Base-by-base conservation (phyloP, 2,888 invertebrate species). In the Aphodius sticticus region DNA sequence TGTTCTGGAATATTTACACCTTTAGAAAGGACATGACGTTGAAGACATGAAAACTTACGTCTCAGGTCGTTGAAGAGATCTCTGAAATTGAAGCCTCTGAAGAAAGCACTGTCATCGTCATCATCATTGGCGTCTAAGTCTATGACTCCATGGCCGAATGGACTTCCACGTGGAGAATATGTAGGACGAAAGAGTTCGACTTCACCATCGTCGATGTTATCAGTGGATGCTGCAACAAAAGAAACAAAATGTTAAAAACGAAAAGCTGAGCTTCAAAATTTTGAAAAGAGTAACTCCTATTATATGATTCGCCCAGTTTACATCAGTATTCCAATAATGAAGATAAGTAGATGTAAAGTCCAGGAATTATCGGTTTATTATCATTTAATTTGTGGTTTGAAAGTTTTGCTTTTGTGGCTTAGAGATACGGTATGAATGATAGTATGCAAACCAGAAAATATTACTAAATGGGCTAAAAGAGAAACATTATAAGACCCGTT, bases 101-200 rank as follows among this genome's bases (percentile, higher is more conserved):
- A 37, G 74, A 74, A 74, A 12, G n/a, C 36, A 6, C n/a, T 35
- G 35, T 74, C 74, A 35, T 36, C 35, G 36, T 74, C 74, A 74
- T 74, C 74, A 35, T 37, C 37, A n/a, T 74, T 74, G 6, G 74
- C 74, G 35, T 74, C 74, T 26, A 74, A 6, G 74, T 74, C 74
- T 2, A 74, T 37, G 7, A 74, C 74, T 35, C 74, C 74, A 12
- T 35, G 74, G 26, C 37, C 35, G 36, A 12, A 74, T 74, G 12
- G 16, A 26, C 74, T 74, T 26, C n/a, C 36, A 5, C 35, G n/a
- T 74, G 74, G 12, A 53, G 53, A 53, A 53, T 53, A 53, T 5
- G 53, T 53, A 3, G 53, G 53, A 53, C 53, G 53, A 74, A 74
- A 36, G 0, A 74, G 2, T 74, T 74, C 74, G 2, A 74, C 36